These are phyloP conservation scores for Drosophila peninsularis DNA, from an alignment of 2,888 invertebrate genomes.

Conservation along the genomic window DNA sequence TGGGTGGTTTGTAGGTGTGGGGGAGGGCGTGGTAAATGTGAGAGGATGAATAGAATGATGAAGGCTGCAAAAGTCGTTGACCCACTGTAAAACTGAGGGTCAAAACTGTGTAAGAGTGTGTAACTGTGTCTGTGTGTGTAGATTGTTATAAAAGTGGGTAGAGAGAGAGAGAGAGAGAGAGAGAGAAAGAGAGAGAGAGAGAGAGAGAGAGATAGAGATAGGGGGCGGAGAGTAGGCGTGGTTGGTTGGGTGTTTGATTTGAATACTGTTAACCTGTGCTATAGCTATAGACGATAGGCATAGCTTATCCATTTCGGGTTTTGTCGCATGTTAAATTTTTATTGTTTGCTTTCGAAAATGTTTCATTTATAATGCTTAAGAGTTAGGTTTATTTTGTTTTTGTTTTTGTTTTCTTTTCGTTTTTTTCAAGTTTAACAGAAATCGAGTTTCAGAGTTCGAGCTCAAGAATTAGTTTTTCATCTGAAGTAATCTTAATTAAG, in stretches of 20 bases:
- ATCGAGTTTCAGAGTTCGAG: constrained; percentile 54
- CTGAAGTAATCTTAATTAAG: constrained; percentile 76
- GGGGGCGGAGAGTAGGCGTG: constrained; percentile 5
- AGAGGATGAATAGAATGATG: constrained; percentile 31
- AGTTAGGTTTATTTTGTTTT: constrained; percentile 47
- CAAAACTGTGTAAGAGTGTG: constrained; percentile 14
- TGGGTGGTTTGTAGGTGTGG: constrained; percentile 15
- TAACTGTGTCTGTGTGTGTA: constrained; percentile 2
- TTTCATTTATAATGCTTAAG: constrained; percentile 65
- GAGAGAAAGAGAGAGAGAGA: background rate
- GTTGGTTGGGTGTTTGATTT: constrained; percentile 22
- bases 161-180: background rate
- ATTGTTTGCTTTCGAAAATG: constrained; percentile 60
- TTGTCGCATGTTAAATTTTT: constrained; percentile 61
- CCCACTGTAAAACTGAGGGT: constrained; percentile 38
- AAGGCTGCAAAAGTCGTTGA: constrained; percentile 55
- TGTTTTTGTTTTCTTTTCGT: background rate
- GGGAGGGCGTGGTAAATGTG: constrained; percentile 36
- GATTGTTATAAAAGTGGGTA: constrained; percentile 7
- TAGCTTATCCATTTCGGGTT: constrained; percentile 47
- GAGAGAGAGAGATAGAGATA: too few relatives aligned
- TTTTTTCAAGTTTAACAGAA: constrained; percentile 68
- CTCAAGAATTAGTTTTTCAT: constrained; percentile 62
- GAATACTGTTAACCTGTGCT: constrained; percentile 47
- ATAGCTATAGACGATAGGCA: constrained; percentile 47